Evolutionary conservation across 2,888 invertebrate genomes (phyloP).

Genomic region (Drosophila neonasuta): DNA sequence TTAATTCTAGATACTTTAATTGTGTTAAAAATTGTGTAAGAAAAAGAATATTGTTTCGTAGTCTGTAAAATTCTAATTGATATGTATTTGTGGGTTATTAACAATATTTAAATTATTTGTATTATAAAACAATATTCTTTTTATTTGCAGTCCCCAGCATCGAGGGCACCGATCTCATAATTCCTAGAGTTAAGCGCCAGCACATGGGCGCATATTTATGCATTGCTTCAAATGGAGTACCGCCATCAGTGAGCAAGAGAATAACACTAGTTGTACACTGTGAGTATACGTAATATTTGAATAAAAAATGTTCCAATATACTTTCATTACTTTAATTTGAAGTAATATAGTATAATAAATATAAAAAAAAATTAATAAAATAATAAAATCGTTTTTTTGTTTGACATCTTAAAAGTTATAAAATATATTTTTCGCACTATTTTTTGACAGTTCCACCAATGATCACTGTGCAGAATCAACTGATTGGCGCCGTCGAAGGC

Average conservation of each 20-base stretch:
- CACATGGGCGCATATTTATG: slow-evolving; percentile 92
- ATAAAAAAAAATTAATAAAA: too few species aligned
- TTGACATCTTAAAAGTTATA: too few species aligned
- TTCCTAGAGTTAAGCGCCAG: slow-evolving; percentile 87
- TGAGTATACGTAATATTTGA: slow-evolving; percentile 82
- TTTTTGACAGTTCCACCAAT: slow-evolving; percentile 89
- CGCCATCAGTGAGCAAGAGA: slow-evolving; percentile 93
- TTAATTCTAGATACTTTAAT: too few species aligned
- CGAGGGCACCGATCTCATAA: slow-evolving; percentile 87
- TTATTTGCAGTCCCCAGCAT: slow-evolving; percentile 85
- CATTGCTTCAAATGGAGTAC: slow-evolving; percentile 92
- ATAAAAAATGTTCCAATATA: background rate
- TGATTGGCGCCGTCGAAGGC: slow-evolving; percentile 90
- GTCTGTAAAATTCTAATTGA: too few species aligned
- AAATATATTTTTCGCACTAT: background rate
- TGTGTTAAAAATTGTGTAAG: too few species aligned
- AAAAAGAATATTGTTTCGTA: too few species aligned
- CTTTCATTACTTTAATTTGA: too few species aligned
- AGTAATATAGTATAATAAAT: background rate
- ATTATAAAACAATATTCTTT: too few species aligned
- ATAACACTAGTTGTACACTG: slow-evolving; percentile 93
- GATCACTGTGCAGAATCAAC: slow-evolving; percentile 91
- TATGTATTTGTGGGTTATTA: too few species aligned
- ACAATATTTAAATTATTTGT: too few species aligned
- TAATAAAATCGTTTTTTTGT: too few species aligned